A percentile compares a stretch with the other conserved stretches of the same genome.
Evolutionary conservation across 1,140 invertebrate species (phyloP).

Genomic region (Goniozus legneri): DNA sequence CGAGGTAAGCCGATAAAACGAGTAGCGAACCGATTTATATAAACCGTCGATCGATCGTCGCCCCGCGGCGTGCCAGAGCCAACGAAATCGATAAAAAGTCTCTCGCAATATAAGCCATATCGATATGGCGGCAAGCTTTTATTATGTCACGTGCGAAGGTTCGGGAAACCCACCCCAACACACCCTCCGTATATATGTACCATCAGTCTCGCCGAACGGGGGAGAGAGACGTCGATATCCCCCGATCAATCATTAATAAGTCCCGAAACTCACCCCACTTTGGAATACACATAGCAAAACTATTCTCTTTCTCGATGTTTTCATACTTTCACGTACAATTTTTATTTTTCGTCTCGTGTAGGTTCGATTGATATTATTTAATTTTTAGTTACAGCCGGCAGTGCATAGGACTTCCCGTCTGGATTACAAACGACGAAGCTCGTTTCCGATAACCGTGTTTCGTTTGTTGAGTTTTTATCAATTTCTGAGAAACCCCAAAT

Average conservation of each 20-base stretch:
- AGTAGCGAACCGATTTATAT: constrained; percentile 7
- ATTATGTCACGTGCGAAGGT: constrained; percentile 51
- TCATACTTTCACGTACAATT: too few relatives aligned
- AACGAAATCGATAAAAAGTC: constrained; percentile 40
- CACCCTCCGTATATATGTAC: constrained; percentile 23
- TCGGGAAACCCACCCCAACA: constrained; percentile 28
- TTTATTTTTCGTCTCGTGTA: too few relatives aligned
- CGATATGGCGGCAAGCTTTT: constrained; percentile 35
- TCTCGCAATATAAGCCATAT: constrained; percentile 30
- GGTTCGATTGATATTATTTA: too few relatives aligned
- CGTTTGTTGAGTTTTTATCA: too few relatives aligned
- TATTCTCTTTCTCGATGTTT: too few relatives aligned
- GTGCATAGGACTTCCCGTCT: too few relatives aligned
- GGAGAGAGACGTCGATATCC: constrained; percentile 52
- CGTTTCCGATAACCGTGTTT: too few relatives aligned
- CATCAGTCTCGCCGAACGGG: constrained; percentile 50
- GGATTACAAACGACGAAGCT: too few relatives aligned
- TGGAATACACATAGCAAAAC: too few relatives aligned
- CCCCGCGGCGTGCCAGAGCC: constrained; percentile 16
- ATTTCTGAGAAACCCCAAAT: constrained; percentile 50
- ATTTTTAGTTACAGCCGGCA: too few relatives aligned
- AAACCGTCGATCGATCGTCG: constrained; percentile 21
- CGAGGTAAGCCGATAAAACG: too few relatives aligned
- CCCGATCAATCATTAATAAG: constrained; percentile 57
- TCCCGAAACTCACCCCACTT: constrained; percentile 19